phyloP scores from a whole-genome alignment of 2,888 invertebrate genomes.

The Exephanes ischioxanthus region DNA sequence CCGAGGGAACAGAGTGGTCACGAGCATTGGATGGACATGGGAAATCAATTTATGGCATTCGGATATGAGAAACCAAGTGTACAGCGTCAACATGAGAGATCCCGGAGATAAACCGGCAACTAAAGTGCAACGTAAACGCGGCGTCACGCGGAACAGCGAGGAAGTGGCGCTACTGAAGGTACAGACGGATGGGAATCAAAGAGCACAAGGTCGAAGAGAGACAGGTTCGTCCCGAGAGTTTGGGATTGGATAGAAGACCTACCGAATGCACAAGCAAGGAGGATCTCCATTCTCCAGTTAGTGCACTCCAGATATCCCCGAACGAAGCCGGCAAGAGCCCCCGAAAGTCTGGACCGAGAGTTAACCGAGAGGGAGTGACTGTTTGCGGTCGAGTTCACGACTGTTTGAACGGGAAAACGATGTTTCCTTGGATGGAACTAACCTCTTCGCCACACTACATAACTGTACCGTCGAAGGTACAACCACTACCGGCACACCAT shows the following conservation, averaged over 20 bases:
- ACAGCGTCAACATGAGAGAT: background rate
- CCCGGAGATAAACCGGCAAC: background rate
- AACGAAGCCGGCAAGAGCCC: slow-evolving; percentile 21
- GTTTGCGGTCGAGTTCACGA: slow-evolving; percentile 73
- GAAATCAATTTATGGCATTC: background rate
- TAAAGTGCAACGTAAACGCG: slow-evolving; percentile 8
- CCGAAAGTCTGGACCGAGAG: slow-evolving; percentile 50
- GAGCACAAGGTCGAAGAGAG: slow-evolving; percentile 35
- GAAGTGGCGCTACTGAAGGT: slow-evolving; percentile 1
- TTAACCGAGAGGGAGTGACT: slow-evolving; percentile 62
- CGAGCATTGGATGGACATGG: background rate
- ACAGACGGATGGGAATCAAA: slow-evolving; percentile 12
- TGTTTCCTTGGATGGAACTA: slow-evolving; percentile 63
- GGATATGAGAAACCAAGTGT: background rate
- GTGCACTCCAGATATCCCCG: slow-evolving; percentile 8
- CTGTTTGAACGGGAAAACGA: slow-evolving; percentile 70
- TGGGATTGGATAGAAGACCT: background rate
- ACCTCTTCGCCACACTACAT: slow-evolving; percentile 52
- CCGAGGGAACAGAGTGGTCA: background rate
- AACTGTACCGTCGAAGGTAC: slow-evolving; percentile 12
- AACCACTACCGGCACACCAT: background rate
- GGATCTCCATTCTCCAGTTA: background rate
- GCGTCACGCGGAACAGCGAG: background rate
- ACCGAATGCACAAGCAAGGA: background rate
- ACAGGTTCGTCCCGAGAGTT: background rate